Base-by-base conservation (phyloP, 2,113 vertebrate species). In the Melozone crissalis region DNA sequence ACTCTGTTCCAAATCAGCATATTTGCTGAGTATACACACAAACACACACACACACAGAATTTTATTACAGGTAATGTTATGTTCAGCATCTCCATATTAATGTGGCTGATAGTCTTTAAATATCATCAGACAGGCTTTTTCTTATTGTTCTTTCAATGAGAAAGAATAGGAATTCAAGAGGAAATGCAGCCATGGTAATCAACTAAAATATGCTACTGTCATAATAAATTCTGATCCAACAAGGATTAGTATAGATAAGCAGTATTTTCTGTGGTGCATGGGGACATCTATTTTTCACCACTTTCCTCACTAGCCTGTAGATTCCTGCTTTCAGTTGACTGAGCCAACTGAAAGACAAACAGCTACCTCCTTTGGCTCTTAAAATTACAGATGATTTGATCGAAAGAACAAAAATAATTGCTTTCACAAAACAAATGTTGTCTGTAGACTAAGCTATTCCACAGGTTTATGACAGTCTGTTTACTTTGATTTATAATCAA, bases 401-500 rank as follows among this genome's bases (percentile, higher is more conserved):
- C 24, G 71, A 63, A 95, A 62, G n/a, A 90, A 94, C 35, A 94
- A 73, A 97, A 97, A 91, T 94, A 95, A 96, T 97, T 98, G 81
- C 74, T 90, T 96, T 96, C 47, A 83, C 33, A 65, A 59, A 96
- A 54, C 68, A 87, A 95, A 92, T 89, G 59, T 87, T 88, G 71
- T 89, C 84, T 95, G 71, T 96, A 55, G 82, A 82, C 39, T 92
- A 63, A 87, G 82, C 33, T 77, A 76, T 88, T 91, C 44, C 67
- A 90, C 41, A 77, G 66, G 87, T 97, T 95, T 92, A 93, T 90
- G 92, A 93, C 31, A 95, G 44, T 39, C 47, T 94, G 69, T 95
- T 97, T 97, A 90, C 46, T 96, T 90, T 88, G 78, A 74, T 96
- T 97, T 94, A 89, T 72, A 95, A 95, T 95, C 91, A 96, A 93